Base-by-base conservation (phyloP, 23 tunicate genomes). In the Halocynthia aurantium region DNA sequence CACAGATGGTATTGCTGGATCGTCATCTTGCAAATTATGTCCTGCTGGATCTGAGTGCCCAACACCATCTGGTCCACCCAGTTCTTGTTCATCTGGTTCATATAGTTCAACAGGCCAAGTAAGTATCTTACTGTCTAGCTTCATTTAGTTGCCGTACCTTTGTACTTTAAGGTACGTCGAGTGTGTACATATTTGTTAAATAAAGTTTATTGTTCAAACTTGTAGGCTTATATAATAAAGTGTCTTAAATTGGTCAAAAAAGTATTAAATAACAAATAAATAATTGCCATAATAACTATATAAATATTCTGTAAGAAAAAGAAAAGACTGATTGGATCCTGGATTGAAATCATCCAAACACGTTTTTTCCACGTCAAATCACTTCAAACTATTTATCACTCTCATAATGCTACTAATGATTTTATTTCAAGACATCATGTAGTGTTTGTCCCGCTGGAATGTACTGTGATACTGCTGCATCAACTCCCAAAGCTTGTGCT, bases 41-140 rank as follows among this genome's bases (percentile, higher is more conserved):
- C 96, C 96, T 13, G 88, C 96, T 15, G 96, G 96, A 7, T 73
- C 50, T 0, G 53, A 77, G 13, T 89, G 96, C 50, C 15, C 53
- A 7, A 75, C 84, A 67, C 73, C 88, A 8, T 51, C 85, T 52
- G 7, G 6, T 13, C 85, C 72, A 53, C 88, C 96, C 6, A 67
- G 57, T 7, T 50, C 80, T 8, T 89, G 96, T 62, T 6, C 22
- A 8, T 67, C 55, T 22, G 96, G 96, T 7, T 76, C 79, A 67
- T 83, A 83, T 53, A 83, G 87, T 51, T 61, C 70, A 20, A 54
- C 50, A 10, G 79, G 82, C 9, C 84, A 83, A 64, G 95, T 88
- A 56, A 83, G 95, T 65, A 8, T 8, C 15, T 52, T 51, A n/a
- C 1, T 0, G 8, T 73, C 21, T 31, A 31, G 44, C 44, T 31